phyloP scores from a whole-genome alignment of 1,140 invertebrate genomes.

The Chionoecetes opilio region DNA sequence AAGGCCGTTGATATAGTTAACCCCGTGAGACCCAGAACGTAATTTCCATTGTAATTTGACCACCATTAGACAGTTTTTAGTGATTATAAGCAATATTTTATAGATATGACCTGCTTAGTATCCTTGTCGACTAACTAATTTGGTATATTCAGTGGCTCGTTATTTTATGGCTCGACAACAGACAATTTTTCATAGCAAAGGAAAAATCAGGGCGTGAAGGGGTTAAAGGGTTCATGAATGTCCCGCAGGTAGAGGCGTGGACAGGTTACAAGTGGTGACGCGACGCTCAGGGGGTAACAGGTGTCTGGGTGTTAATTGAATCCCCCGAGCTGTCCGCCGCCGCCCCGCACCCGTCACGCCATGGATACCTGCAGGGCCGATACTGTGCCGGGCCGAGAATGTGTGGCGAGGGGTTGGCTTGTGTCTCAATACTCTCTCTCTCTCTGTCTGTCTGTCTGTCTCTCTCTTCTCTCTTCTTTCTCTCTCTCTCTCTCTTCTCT shows the following conservation, averaged over 20 bases:
- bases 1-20: too few relatives aligned
- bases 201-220: too few relatives aligned
- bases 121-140: too few relatives aligned
- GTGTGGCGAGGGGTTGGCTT: neutral
- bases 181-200: too few relatives aligned
- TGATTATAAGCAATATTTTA: too few relatives aligned
- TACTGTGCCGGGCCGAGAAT: neutral
- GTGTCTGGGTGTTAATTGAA: neutral
- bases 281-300: neutral
- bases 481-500: constrained; percentile 55
- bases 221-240: too few relatives aligned
- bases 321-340: neutral
- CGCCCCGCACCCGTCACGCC: neutral
- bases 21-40: too few relatives aligned
- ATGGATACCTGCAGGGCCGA: neutral
- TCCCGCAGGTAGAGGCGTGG: neutral
- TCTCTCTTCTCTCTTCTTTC: neutral
- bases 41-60: too few relatives aligned
- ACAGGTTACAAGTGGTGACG: neutral
- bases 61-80: too few relatives aligned
- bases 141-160: too few relatives aligned
- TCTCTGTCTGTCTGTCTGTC: neutral
- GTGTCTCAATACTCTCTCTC: neutral
- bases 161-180: too few relatives aligned
- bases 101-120: too few relatives aligned